phyloP scores from a whole-genome alignment of 1,140 invertebrate genomes.

The Scaptodrosophila lebanonensis region DNA sequence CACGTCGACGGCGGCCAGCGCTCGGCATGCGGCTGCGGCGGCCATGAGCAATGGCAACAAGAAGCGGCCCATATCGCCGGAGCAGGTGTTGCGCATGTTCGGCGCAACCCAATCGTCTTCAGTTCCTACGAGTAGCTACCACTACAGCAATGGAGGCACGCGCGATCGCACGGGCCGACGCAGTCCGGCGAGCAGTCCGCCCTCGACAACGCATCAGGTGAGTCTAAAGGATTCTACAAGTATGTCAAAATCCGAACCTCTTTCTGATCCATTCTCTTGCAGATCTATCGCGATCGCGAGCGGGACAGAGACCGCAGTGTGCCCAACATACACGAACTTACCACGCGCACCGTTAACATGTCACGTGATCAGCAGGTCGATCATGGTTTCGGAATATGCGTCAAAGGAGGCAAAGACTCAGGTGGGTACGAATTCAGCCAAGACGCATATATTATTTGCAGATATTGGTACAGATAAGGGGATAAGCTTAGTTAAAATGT shows the following conservation, averaged over 20 bases:
- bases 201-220: constrained; percentile 83
- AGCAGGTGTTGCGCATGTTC: constrained; percentile 85
- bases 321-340: constrained; percentile 84
- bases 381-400: constrained; percentile 92
- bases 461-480: too few relatives aligned
- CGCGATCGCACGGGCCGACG: constrained; percentile 77
- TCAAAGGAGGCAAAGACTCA: constrained; percentile 92
- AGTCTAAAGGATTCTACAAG: constrained; percentile 19
- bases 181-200: constrained; percentile 86
- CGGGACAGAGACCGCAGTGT: constrained; percentile 78
- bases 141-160: constrained; percentile 74
- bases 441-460: background rate
- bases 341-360: constrained; percentile 90
- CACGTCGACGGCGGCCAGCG: constrained; percentile 68
- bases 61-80: constrained; percentile 85
- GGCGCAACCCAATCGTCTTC: constrained; percentile 78
- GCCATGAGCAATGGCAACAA: constrained; percentile 78
- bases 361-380: constrained; percentile 85
- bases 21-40: constrained; percentile 37
- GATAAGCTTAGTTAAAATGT: too few relatives aligned
- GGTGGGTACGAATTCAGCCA: constrained; percentile 78
- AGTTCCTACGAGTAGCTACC: constrained; percentile 77
- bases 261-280: background rate
- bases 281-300: constrained; percentile 74
- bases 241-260: background rate